Evolutionary conservation across 2,888 invertebrate genomes (phyloP), one percentile per base, ranked within the genome.

Genomic region (Cantharis nigra): DNA sequence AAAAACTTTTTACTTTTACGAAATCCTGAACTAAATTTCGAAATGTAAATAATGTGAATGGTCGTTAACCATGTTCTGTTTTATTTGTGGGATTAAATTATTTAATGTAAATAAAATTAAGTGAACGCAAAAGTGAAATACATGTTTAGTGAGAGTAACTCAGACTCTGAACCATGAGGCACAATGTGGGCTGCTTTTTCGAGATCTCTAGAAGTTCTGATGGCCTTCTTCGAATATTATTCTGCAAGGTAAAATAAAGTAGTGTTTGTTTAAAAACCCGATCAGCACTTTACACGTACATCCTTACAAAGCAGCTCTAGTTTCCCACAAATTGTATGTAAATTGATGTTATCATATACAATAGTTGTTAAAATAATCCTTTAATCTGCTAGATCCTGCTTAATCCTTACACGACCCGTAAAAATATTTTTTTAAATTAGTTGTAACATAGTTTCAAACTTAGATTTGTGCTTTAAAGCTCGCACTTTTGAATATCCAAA

Each of bases 211-310:
- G 95, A 95, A 90, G 94, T 95, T 86, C 91, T 95, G 86, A 94
- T 94, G 80, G 94, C 94, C 73, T 94, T 95, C 91, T 94, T 95
- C 91, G 95, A 95, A 88, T 95, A 94, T 87, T 95, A 95, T 89
- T 92, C 94, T 78, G 91, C 93, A 85, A 93, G 93, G 93, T 94
- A 91, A 91, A 76, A 64, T 71, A 74, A 23, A 23, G 10, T 64
- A 67, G 26, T 23, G 65, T 23, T n/a, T 67, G 13, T 67, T 67
- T 67, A 26, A 26, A 67, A 67, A 67, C 26, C 26, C 13, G n/a
- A 67, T 26, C 20, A 20, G 65, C 65, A 67, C 65, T 67, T 67
- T 67, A 67, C 65, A 67, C 65, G n/a, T 23, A 67, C 7, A 67
- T 26, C 65, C 65, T 67, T 67, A 67, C 65, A 23, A 67, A 23